Percentiles rank a stretch among this genome's conserved stretches.
Evolutionary conservation across 2,888 invertebrate genomes (phyloP).

Genomic region (Euproctis similis): DNA sequence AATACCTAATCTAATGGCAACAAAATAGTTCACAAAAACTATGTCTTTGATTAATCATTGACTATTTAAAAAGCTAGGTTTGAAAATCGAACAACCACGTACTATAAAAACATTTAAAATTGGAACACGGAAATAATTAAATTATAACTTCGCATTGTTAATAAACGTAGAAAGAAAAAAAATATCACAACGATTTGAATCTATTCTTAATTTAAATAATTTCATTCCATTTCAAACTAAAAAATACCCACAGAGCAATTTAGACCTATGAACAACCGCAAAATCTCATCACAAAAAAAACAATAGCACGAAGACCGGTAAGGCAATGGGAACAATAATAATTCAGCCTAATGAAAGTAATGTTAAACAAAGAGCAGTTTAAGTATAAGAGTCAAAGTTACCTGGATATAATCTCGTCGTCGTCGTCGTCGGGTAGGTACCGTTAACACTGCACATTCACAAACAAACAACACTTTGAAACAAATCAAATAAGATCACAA

Average conservation of each 20-base stretch:
- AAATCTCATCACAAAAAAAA: conserved; percentile 7
- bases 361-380: conserved; percentile 12
- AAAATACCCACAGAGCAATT: not conserved
- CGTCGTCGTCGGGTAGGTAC: conserved; percentile 18
- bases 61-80: conserved; percentile 1
- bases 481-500: conserved; percentile 29
- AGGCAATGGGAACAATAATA: conserved; percentile 2
- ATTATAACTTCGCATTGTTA: not conserved
- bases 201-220: too few species aligned
- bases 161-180: too few species aligned
- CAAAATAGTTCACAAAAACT: too few species aligned
- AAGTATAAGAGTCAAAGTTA: conserved; percentile 21
- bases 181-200: too few species aligned
- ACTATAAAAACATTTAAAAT: not conserved
- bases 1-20: too few species aligned
- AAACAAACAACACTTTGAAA: conserved; percentile 27
- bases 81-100: not conserved
- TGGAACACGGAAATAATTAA: conserved; percentile 2
- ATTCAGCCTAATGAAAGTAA: not conserved
- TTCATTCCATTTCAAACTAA: too few species aligned
- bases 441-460: conserved; percentile 30
- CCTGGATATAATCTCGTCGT: too few species aligned
- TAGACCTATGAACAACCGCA: conserved; percentile 1
- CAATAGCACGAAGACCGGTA: conserved; percentile 13
- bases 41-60: too few species aligned